Evolutionary conservation across 2,888 invertebrate genomes (phyloP).

Genomic region (Pediacus dermestoides): DNA sequence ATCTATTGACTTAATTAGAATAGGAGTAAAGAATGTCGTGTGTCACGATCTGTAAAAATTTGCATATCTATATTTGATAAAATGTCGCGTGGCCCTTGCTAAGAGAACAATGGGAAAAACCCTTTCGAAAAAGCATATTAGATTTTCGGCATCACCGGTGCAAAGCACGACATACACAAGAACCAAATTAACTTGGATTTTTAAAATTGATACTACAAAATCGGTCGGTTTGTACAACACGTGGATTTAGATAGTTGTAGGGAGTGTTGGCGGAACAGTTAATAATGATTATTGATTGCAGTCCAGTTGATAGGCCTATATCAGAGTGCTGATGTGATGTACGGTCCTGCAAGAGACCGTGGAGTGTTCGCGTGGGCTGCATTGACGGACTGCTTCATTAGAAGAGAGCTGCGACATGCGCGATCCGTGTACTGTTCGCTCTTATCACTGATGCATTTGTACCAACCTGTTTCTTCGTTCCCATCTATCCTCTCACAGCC

Average conservation of each 20-base stretch:
- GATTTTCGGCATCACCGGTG: no score
- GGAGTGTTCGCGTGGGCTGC: slow-evolving; percentile 38
- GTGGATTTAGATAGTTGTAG: no score
- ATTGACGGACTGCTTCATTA: slow-evolving; percentile 51
- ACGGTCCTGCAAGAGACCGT: slow-evolving; percentile 26
- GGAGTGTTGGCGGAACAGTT: no score
- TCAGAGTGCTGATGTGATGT: slow-evolving; percentile 39
- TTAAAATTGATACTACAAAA: no score
- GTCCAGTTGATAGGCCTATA: slow-evolving; percentile 33
- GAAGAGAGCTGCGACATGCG: slow-evolving; percentile 43
- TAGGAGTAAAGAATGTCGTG: slow-evolving; percentile 10
- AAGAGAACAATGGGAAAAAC: no score
- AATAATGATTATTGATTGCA: slow-evolving; percentile 36
- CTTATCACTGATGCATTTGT: slow-evolving; percentile 48
- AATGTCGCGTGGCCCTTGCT: no score
- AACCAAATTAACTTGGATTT: no score
- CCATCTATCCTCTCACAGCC: slow-evolving; percentile 31
- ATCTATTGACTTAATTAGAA: slow-evolving; percentile 18
- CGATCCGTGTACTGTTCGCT: slow-evolving; percentile 47
- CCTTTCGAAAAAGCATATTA: no score
- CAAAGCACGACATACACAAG: no score
- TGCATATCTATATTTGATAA: no score
- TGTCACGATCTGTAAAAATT: slow-evolving; percentile 13
- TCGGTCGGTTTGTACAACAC: no score
- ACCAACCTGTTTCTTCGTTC: slow-evolving; percentile 37